Evolutionary conservation across 2,888 invertebrate genomes (phyloP), one percentile per base, ranked within the genome.

Genomic region (Macaria liturata): DNA sequence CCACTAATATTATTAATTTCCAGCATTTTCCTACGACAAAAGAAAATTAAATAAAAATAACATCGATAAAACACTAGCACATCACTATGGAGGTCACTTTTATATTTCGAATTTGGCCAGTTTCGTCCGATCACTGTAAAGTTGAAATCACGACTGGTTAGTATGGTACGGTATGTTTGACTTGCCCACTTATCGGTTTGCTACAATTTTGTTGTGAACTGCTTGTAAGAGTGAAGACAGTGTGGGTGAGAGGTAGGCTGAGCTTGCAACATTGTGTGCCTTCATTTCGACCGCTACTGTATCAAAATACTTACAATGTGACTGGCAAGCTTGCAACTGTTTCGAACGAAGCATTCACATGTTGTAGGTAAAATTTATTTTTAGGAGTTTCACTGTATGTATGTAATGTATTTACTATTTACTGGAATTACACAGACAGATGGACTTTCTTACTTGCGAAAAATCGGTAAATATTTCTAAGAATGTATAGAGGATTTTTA

Each of bases 1-100:
- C 88, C 87, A 91, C 91, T 91, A 84, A 91, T 86, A 87, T 89
- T 91, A 90, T 87, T 88, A 84, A 88, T 88, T 89, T 91, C 91
- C 91, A 86, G 89, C 90, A 82, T 87, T 91, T 87, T 90, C 91
- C 91, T 91, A 91, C 86, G 54, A 87, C 90, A 89, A 90, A 87
- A 88, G 84, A 88, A 89, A 89, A 86, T 77, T 61, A 84, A 81
- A 77, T 80, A 83, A 81, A 81, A 86, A 84, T 79, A 71, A 59
- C 55, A 56, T 54, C 32, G 48, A 72, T 75, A 71, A 77, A 71
- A 73, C 84, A 86, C 86, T 83, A 67, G 75, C 89, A 90, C 90
- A 82, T 74, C 88, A 90, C 89, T 86, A 76, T 73, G 71, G 78
- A 69, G 70, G 81, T 82, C 84, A 83, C 81, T 80, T 70, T 81